Evolutionary conservation across 1,140 invertebrate genomes (phyloP), one percentile per base, ranked within the genome.

Genomic region (Saxidomus purpurata): DNA sequence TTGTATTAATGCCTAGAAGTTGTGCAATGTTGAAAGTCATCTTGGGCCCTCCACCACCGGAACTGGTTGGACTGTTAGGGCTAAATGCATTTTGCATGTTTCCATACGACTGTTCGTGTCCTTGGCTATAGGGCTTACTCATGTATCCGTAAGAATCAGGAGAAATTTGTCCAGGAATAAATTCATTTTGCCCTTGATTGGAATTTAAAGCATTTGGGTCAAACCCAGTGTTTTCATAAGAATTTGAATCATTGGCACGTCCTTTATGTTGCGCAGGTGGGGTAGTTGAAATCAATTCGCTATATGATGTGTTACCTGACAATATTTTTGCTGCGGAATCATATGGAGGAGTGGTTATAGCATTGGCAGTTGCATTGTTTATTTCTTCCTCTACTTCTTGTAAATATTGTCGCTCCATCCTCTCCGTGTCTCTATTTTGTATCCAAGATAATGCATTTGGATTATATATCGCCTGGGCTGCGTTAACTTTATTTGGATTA

Each of bases 371-470:
- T 22, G 36, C 74, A 47, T 43, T 47, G 25, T 36, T 13, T 28
- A 28, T 69, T 8, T n/a, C 40, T 34, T 11, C 74, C 22, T 43
- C 38, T 31, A 31, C 22, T 19, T 6, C 9, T 34, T 81, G 38
- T 49, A 17, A 17, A 31, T 2, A 22, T 81, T 59, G 47, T 38
- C n/a, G 9, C 15, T 43, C 22, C 0, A 59, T 4, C 1, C 17
- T 38, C 67, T 71, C 67, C 8, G 36, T 38, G 22, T 71, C 61
- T 8, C 82, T 43, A 22, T 63, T 47, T 47, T 55, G 22, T 19
- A 85, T 67, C 82, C 82, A 85, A 25, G 82, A 85, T 19, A 61
- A 17, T 0, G 84, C 69, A 74, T 87, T 79, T 13, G 84, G 84
- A 34, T 87, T 63, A 36, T 52, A 87, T 2, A 36, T 36, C 40